Percentiles rank a stretch among this genome's conserved stretches.
These are phyloP conservation scores for Rhinopithecus roxellana DNA, from an alignment of 2,113 vertebrate species.

Conservation along the genomic window DNA sequence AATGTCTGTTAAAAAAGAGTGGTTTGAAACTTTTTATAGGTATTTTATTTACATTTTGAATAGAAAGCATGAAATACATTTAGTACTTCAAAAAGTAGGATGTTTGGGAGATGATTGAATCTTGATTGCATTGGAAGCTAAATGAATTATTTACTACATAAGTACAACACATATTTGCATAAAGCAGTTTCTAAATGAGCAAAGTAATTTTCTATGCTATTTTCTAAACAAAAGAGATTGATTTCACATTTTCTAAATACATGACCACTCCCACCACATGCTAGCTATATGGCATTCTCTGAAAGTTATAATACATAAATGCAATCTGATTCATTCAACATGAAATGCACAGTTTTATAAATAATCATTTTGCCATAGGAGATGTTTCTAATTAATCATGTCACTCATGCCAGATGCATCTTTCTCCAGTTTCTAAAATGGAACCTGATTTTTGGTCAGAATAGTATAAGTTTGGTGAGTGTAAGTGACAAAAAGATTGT, in stretches of 20 bases:
- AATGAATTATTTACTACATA: slow-evolving; percentile 63
- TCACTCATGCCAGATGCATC: not conserved
- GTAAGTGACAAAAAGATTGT: not conserved
- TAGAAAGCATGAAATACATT: not conserved
- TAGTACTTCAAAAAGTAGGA: slow-evolving; percentile 8
- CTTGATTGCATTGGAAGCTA: slow-evolving; percentile 44
- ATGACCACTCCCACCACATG: not conserved
- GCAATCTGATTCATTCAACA: slow-evolving; percentile 21
- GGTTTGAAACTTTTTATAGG: not conserved
- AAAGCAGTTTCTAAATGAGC: slow-evolving; percentile 28
- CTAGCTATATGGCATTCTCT: not conserved
- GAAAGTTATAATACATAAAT: not conserved
- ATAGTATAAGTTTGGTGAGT: not conserved
- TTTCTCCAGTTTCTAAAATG: not conserved
- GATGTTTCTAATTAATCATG: not conserved
- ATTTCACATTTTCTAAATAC: slow-evolving; percentile 55
- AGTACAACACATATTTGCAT: slow-evolving; percentile 35
- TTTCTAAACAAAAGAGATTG: slow-evolving; percentile 55
- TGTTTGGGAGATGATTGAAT: not conserved
- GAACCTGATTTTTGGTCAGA: not conserved
- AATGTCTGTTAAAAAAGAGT: not conserved
- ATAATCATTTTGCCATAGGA: slow-evolving; percentile 6
- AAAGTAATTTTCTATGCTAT: slow-evolving; percentile 39
- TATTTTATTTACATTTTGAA: slow-evolving; percentile 50
- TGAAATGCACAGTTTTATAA: not conserved